Percentiles rank a stretch among this genome's conserved stretches.
Conservation (phyloP, 1,140 invertebrate genomes). For the Lepidurus packardi region DNA sequence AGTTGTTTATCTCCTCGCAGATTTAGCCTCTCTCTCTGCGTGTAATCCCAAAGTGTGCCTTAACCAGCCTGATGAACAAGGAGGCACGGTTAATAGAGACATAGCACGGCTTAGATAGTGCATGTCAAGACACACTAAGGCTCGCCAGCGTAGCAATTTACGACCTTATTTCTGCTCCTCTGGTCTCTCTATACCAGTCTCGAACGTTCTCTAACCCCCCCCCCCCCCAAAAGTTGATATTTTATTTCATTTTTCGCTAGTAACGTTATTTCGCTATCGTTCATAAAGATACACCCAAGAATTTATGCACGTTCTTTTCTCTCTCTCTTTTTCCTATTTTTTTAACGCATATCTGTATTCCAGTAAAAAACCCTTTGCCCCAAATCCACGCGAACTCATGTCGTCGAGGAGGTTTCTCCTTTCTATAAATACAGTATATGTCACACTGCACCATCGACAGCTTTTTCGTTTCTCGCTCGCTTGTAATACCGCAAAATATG, state of each 20-base stretch:
- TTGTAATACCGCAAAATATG: not conserved
- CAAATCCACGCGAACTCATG: not conserved
- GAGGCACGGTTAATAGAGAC: not conserved
- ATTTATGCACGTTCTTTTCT: not conserved
- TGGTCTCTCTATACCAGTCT: not conserved
- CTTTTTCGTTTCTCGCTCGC: not conserved
- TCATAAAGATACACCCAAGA: not conserved
- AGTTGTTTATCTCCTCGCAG: too few relatives aligned
- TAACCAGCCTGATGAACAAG: not conserved
- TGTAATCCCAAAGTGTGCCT: not conserved
- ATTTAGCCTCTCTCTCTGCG: not conserved
- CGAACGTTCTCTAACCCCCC: not conserved
- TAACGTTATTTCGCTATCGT: not conserved
- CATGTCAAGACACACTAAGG: not conserved
- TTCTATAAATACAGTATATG: constrained; percentile 3
- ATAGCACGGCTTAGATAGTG: not conserved
- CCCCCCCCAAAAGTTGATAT: not conserved
- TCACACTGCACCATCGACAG: not conserved
- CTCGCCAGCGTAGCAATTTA: not conserved
- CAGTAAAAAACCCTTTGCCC: not conserved
- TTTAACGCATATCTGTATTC: not conserved
- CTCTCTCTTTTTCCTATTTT: not conserved
- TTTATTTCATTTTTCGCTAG: not conserved
- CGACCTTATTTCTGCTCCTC: constrained; percentile 6
- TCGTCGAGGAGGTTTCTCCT: not conserved